Base-by-base conservation (phyloP, 2,797 vertebrate species). In the Hyperoplus lanceolatus region DNA sequence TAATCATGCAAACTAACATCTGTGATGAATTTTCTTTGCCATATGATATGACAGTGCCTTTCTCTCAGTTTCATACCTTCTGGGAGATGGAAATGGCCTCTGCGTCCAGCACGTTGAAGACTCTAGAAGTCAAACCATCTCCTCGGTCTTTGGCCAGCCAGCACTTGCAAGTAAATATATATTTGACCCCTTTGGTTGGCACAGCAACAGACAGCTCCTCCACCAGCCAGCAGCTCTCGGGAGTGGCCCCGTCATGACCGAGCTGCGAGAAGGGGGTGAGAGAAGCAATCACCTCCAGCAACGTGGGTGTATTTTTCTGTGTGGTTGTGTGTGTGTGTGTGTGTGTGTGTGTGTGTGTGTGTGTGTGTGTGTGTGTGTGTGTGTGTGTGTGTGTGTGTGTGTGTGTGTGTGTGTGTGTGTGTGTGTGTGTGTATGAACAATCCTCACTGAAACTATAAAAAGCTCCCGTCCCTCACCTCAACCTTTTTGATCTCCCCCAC, bases 71-170 rank as follows among this genome's bases (percentile, higher is more conserved):
- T 38, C 48, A 41, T 69, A 97, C 98, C 97, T 98, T 98, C 81
- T 95, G 89, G 16, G 95, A 95, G 57, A 99, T 83, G 13, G 95
- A 96, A 73, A 99, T 83, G 38, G 92, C 95, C 64, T 96, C 96
- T 1, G 98, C 97, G 71, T 99, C 98, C 86, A 98, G 90, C 79
- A 99, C 96, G 65, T 96, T 97, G 70, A 99, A 97, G 29, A 97
- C 69, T 4, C 97, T 93, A 0, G 97, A 90, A 0, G 97, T 98
- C 78, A 98, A 90, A 0, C 98, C 98, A 0, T 99, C 98, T 0
- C 97, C 98, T 74, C 97, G 94, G 88, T 99, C 98, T 94, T 97
- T 98, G 94, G 98, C 98, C 83, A 99, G 94, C 98, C 98, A 99
- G 94, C 96, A 98, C 84, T 98, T 98, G 87, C 98, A 99, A 49